Evolutionary conservation across 2,797 vertebrate species (phyloP).

Genomic region (Thalassophryne amazonica): DNA sequence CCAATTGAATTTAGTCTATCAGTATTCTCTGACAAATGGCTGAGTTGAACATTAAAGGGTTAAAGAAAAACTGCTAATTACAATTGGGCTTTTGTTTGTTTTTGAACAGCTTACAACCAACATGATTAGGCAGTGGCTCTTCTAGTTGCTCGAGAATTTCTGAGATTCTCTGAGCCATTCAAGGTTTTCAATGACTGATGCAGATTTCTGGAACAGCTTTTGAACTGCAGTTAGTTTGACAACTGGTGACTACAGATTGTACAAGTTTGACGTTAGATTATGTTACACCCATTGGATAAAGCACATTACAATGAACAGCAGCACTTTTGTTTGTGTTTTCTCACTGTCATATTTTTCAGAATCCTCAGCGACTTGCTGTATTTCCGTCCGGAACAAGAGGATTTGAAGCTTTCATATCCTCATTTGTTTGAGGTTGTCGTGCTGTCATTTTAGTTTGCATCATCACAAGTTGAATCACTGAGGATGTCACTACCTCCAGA

Average conservation of each 20-base stretch:
- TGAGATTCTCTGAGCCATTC: neutral
- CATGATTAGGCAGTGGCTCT: neutral
- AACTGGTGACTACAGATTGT: constrained; percentile 7
- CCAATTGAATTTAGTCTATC: too few species aligned
- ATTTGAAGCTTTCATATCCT: neutral
- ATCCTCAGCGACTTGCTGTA: constrained; percentile 6
- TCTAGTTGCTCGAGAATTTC: neutral
- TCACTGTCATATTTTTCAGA: constrained; percentile 35
- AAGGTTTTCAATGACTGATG: neutral
- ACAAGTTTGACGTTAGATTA: constrained; percentile 1
- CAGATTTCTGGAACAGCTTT: neutral
- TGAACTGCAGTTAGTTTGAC: constrained; percentile 3
- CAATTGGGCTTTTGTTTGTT: too few species aligned
- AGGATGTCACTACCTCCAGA: neutral
- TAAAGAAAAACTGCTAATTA: too few species aligned
- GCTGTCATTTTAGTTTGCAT: neutral
- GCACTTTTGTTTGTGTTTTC: constrained; percentile 42
- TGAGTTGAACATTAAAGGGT: too few species aligned
- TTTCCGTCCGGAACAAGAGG: neutral
- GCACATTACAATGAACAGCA: constrained; percentile 45
- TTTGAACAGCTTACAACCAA: neutral
- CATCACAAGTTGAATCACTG: neutral
- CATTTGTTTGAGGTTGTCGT: neutral
- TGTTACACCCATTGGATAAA: neutral
- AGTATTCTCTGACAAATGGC: too few species aligned